Evolutionary conservation across 1,140 invertebrate species (phyloP).

Genomic region (Phymorhynchus buccinoides): DNA sequence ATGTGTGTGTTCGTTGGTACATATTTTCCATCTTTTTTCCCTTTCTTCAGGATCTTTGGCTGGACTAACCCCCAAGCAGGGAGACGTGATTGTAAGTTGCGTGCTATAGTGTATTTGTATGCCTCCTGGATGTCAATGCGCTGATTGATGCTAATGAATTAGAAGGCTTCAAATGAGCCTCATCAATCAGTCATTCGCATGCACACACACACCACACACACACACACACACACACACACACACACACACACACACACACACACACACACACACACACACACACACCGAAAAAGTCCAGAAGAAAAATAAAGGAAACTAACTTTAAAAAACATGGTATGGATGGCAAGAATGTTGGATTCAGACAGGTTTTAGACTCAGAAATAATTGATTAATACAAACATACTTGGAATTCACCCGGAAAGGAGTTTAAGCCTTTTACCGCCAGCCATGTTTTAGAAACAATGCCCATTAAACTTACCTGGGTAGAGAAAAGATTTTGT

Average conservation of each 20-base stretch:
- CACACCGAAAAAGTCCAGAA: neutral
- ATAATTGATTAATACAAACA: no score
- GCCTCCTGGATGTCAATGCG: neutral
- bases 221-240: neutral
- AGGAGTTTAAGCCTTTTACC: no score
- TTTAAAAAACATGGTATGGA: no score
- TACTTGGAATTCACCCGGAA: no score
- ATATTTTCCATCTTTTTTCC: neutral
- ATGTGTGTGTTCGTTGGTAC: neutral
- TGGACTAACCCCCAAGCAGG: constrained; percentile 86
- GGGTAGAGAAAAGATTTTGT: no score
- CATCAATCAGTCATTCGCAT: neutral
- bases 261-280: neutral
- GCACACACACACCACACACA: no score
- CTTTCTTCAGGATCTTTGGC: constrained; percentile 72
- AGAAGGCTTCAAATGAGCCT: neutral
- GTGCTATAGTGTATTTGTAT: neutral
- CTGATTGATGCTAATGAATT: neutral
- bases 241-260: neutral
- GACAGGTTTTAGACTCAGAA: no score
- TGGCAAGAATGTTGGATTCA: no score
- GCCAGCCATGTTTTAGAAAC: no score
- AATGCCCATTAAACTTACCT: no score
- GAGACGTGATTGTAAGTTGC: constrained; percentile 85
- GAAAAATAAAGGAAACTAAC: no score